Base-by-base conservation (phyloP, 2,797 vertebrate genomes). In the Thalassophryne amazonica region DNA sequence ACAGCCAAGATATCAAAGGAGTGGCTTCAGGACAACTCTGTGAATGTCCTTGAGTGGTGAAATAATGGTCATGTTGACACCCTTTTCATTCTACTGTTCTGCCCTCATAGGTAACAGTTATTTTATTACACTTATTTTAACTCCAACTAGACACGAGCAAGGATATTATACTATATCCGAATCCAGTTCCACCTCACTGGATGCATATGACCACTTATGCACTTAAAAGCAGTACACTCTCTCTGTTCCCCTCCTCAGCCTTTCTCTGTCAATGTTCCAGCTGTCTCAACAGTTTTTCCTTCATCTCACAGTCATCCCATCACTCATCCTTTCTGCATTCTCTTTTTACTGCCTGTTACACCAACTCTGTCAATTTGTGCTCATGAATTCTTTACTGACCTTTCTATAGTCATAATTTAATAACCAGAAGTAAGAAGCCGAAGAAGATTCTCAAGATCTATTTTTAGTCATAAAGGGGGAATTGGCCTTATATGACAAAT, bases 181-280 rank as follows among this genome's bases (percentile, higher is more conserved):
- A 88, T 91, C 81, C 80, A 71, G 71, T 92, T 92, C 89, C 86
- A 83, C 78, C 67, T 91, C 63, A 47, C 56, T 90, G 83, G 61
- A 67, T 85, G 75, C 84, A 81, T 81, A 71, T 63, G 37, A 78
- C 73, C 76, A 86, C 70, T 91, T 86, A 91, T 69, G 76, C 73
- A 90, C 78, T 88, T 91, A 88, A 77, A 69, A 57, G 69, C 50
- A 62, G 76, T 78, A 42, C 66, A 67, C 76, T 56, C 80, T 70
- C 73, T 57, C 72, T 80, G 74, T 73, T 23, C 7, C 24, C 17
- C 30, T 60, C 65, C 25, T 61, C 47, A 38, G 55, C 49, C 39
- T 38, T 41, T 51, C 54, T 76, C 55, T 11, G 55, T 58, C 58
- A 52, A 61, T 76, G 65, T 54, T 28, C 40, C 56, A 63, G 68